A percentile compares a stretch with the other conserved stretches of the same genome.
These are phyloP conservation scores for Condylostylus longicornis DNA, from an alignment of 1,140 invertebrate species.

Conservation along the genomic window DNA sequence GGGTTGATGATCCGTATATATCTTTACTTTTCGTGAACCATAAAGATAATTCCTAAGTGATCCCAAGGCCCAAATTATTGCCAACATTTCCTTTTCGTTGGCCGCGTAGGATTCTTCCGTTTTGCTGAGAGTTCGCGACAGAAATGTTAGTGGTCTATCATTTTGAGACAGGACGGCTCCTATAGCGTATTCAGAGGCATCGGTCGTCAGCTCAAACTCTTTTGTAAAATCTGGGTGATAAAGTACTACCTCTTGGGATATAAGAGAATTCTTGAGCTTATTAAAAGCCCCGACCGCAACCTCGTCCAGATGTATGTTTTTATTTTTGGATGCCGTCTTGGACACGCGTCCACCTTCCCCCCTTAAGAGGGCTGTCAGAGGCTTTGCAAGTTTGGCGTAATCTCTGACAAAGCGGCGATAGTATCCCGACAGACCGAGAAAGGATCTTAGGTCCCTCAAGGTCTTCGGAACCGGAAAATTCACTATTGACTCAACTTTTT, in stretches of 20 bases:
- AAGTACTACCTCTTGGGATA: slow-evolving; percentile 23
- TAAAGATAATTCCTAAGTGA: slow-evolving; percentile 34
- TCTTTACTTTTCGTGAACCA: slow-evolving; percentile 28
- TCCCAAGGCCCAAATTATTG: slow-evolving; percentile 34
- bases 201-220: slow-evolving; percentile 22
- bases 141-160: slow-evolving; percentile 1
- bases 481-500: slow-evolving; percentile 11
- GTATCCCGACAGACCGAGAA: slow-evolving; percentile 18
- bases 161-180: slow-evolving; percentile 20
- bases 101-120: not conserved
- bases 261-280: slow-evolving; percentile 14
- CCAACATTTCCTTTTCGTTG: slow-evolving; percentile 27
- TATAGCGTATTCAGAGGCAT: slow-evolving; percentile 19
- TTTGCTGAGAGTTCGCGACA: slow-evolving; percentile 1
- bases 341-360: slow-evolving; percentile 5
- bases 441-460: slow-evolving; percentile 14
- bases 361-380: slow-evolving; percentile 8
- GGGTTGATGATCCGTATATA: slow-evolving; percentile 36
- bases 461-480: slow-evolving; percentile 16
- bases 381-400: slow-evolving; percentile 14
- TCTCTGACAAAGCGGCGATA: slow-evolving; percentile 17
- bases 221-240: slow-evolving; percentile 22
- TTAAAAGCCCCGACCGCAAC: slow-evolving; percentile 15
- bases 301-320: slow-evolving; percentile 14
- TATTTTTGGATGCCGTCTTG: slow-evolving; percentile 12